Conservation (phyloP, 2,113 vertebrate genomes). For the Holacanthus passer region DNA sequence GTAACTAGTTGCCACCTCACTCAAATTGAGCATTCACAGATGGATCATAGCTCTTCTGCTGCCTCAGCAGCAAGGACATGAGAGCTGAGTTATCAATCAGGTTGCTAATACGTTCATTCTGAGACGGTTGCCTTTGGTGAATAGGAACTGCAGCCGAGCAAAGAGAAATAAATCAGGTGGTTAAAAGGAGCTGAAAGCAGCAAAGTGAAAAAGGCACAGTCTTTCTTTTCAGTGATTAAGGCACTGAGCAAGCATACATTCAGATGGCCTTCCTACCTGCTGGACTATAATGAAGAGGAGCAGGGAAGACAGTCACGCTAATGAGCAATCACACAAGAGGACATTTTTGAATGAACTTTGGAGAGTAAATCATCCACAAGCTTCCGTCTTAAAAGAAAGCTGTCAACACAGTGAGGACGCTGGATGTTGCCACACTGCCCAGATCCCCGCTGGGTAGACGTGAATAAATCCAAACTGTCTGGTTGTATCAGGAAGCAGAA, state of each 20-base stretch:
- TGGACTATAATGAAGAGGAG: constrained; percentile 16
- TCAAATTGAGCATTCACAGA: constrained; percentile 7
- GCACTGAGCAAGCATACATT: background rate
- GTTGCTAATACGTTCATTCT: constrained; percentile 45
- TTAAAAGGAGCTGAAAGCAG: constrained; percentile 48
- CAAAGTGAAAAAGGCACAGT: constrained; percentile 50
- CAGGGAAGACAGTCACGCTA: background rate
- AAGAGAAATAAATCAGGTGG: constrained; percentile 55
- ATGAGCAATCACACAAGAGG: constrained; percentile 15
- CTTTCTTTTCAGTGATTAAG: constrained; percentile 18
- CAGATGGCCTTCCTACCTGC: background rate
- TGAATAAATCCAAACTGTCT: background rate
- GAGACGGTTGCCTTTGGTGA: constrained; percentile 10
- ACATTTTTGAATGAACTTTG: background rate
- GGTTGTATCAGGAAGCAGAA: background rate
- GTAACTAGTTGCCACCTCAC: too few species aligned
- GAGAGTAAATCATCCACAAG: background rate
- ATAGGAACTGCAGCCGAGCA: constrained; percentile 46
- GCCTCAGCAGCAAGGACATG: background rate
- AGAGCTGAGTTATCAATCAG: constrained; percentile 32
- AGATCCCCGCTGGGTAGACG: background rate
- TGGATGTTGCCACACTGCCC: too few species aligned
- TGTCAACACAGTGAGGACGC: background rate
- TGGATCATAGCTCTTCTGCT: constrained; percentile 12
- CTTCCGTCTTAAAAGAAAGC: background rate